A percentile compares a stretch with the other conserved stretches of the same genome.
Evolutionary conservation across 2,113 vertebrate species (phyloP).

Genomic region (Malurus alboscapulatus): DNA sequence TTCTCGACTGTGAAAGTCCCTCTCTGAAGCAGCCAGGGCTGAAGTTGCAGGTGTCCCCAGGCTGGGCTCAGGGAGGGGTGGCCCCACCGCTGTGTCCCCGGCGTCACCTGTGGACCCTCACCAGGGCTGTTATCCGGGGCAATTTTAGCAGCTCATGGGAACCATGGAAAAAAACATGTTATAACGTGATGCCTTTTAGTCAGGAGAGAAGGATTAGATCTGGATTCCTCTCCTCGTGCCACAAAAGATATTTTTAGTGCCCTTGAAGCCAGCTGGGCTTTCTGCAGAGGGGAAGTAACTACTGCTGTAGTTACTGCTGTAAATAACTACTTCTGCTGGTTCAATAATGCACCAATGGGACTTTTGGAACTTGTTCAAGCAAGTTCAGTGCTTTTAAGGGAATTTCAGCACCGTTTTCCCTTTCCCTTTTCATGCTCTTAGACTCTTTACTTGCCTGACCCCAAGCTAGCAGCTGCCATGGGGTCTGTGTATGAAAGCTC

Average conservation of each 20-base stretch:
- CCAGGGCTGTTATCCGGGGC: not conserved
- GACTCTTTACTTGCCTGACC: not conserved
- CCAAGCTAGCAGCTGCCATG: not conserved
- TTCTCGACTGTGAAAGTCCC: conserved; percentile 19
- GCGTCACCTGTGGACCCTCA: not conserved
- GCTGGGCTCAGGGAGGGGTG: conserved; percentile 9
- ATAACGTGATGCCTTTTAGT: not conserved
- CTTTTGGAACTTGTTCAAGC: not conserved
- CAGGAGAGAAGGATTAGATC: not conserved
- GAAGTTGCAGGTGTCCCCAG: not conserved
- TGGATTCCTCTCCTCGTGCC: not conserved
- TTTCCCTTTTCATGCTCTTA: not conserved
- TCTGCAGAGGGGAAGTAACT: not conserved
- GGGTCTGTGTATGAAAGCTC: not conserved
- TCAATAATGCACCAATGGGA: not conserved
- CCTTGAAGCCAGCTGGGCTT: not conserved
- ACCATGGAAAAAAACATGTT: not conserved
- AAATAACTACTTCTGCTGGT: not conserved
- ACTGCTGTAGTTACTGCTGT: not conserved
- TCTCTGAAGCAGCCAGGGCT: not conserved
- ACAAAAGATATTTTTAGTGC: not conserved
- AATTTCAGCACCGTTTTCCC: not conserved
- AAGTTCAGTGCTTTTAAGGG: not conserved
- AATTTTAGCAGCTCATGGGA: not conserved
- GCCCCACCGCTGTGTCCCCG: not conserved